These are phyloP conservation scores for Agrotis exclamationis DNA, from an alignment of 2,888 invertebrate genomes.

Conservation along the genomic window DNA sequence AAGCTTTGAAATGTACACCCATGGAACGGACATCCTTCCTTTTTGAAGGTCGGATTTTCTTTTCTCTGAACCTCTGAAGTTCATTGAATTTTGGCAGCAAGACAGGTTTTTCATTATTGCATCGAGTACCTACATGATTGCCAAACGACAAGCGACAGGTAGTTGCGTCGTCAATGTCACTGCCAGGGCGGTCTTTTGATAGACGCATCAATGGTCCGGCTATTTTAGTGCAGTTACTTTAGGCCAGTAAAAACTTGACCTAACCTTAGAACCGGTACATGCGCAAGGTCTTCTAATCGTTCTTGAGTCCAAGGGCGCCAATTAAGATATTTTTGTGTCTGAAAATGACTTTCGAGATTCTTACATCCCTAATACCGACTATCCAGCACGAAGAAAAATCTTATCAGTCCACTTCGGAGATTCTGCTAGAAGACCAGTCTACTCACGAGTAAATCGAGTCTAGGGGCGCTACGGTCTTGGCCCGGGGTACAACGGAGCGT, in stretches of 20 bases:
- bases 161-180: constrained; percentile 85
- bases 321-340: constrained; percentile 28
- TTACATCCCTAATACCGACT: not conserved
- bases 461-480: constrained; percentile 90
- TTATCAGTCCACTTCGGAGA: not conserved
- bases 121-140: constrained; percentile 69
- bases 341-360: not conserved
- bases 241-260: constrained; percentile 84
- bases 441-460: constrained; percentile 91
- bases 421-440: not conserved
- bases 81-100: constrained; percentile 59
- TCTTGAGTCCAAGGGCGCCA: constrained; percentile 62
- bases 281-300: constrained; percentile 62
- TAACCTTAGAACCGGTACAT: constrained; percentile 71
- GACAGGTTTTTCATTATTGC: constrained; percentile 56
- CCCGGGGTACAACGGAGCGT: constrained; percentile 94
- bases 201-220: constrained; percentile 83
- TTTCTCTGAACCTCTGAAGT: constrained; percentile 29
- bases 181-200: constrained; percentile 83
- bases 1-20: constrained; percentile 81
- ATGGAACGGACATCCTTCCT: constrained; percentile 71
- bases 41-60: constrained; percentile 29
- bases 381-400: not conserved
- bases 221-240: constrained; percentile 83
- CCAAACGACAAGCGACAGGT: constrained; percentile 78